Evolutionary conservation across 2,888 invertebrate species (phyloP), one percentile per base, ranked within the genome.

Genomic region (Bursaphelenchus okinawaensis): DNA sequence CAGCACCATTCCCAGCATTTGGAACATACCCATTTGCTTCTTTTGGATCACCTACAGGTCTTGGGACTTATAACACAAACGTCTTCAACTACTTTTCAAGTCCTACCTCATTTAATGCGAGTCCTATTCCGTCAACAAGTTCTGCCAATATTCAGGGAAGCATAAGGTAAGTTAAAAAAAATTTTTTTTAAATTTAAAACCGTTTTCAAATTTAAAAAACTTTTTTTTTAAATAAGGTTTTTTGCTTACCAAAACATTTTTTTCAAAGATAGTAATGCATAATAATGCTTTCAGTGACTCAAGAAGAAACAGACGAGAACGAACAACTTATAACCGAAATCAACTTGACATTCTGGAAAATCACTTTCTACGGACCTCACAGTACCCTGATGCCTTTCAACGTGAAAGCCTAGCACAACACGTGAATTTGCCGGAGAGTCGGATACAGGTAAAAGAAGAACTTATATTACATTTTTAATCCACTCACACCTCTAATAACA

Each of bases 381-480:
- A 76, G 12, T 77, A 77, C 63, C 77, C 77, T 7, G 77, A 77
- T 63, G 75, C 75, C 7, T 77, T 74, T 67, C 72, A 74, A 20
- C 66, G 77, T 4, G 77, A 77, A 58, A 65, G 71, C 26, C 70
- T 77, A 19, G 77, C 77, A 8, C 72, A 72, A 19, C 71, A 74
- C 56, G 75, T 77, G 23, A 68, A 74, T 50, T 64, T 77, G 20
- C 75, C 76, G 40, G 77, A 77, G 54, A 68, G 71, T 29, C 60
- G 77, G 52, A 74, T 77, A 60, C 77, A 77, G 68, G 77, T 76
- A 62, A 22, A 60, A 40, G 2, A 16, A n/a, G 40, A 3, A n/a
- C 40, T 4, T 12, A 4, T 40, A 40, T 40, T 1, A 40, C 40
- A 16, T 40, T 40, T n/a, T n/a, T n/a, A n/a, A n/a, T n/a, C n/a